A percentile compares a stretch with the other conserved stretches of the same genome.
phyloP scores from a whole-genome alignment of 2,113 vertebrate genomes.

The Thalassoma bifasciatum region DNA sequence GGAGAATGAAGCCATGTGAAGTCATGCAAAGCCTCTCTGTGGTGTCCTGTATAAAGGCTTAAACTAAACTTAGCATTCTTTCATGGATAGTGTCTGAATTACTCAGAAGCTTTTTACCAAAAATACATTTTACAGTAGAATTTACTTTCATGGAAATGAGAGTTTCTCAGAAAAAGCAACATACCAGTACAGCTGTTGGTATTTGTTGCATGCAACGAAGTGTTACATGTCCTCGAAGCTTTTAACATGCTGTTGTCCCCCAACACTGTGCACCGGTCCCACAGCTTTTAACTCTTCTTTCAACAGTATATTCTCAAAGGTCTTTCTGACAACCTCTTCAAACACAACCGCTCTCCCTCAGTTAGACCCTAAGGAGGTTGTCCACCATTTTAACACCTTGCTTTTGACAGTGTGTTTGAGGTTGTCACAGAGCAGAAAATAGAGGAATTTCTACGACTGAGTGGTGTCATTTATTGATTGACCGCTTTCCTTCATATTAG shows the following conservation, averaged over 20 bases:
- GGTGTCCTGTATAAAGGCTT: slow-evolving; percentile 32
- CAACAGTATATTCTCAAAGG: slow-evolving; percentile 38
- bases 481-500: background rate
- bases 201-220: slow-evolving; percentile 17
- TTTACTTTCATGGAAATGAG: background rate
- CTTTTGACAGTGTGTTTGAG: slow-evolving; percentile 21
- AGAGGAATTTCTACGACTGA: background rate
- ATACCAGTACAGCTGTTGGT: background rate
- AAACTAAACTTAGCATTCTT: slow-evolving; percentile 24
- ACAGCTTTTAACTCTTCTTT: slow-evolving; percentile 48
- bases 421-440: slow-evolving; percentile 11
- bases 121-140: background rate
- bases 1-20: slow-evolving; percentile 43
- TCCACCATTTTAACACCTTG: slow-evolving; percentile 34
- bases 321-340: slow-evolving; percentile 29
- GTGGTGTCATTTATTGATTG: background rate
- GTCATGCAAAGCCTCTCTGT: slow-evolving; percentile 37
- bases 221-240: background rate
- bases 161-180: background rate
- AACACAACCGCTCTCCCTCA: slow-evolving; percentile 17
- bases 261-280: slow-evolving; percentile 24
- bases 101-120: background rate
- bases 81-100: background rate
- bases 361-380: slow-evolving; percentile 3
- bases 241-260: slow-evolving; percentile 2